phyloP scores from a whole-genome alignment of 2,797 vertebrate species.

The Melanotaenia boesemani region DNA sequence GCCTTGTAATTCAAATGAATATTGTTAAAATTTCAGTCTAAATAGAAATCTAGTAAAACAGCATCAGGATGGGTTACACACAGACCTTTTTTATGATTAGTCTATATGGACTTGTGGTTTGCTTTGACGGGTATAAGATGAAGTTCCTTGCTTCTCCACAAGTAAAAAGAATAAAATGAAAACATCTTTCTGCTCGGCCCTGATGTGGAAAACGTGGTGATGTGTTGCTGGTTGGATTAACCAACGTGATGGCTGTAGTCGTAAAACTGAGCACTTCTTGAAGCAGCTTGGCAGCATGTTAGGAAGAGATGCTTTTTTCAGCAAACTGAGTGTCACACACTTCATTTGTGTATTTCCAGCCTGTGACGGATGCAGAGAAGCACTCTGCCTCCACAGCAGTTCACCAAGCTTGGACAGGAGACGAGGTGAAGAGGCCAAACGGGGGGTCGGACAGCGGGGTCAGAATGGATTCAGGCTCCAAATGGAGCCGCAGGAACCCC shows the following conservation, averaged over 20 bases:
- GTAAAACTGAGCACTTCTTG: conserved; percentile 37
- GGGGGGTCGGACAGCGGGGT: conserved; percentile 89
- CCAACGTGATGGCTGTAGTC: conserved; percentile 26
- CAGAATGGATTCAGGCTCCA: conserved; percentile 90
- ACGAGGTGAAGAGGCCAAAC: conserved; percentile 92
- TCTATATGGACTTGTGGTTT: neutral
- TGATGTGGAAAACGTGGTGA: neutral
- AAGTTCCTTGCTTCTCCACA: neutral
- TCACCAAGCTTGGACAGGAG: conserved; percentile 87
- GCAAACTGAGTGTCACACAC: conserved; percentile 37
- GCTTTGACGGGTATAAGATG: neutral
- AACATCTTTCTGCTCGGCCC: neutral
- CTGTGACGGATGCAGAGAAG: conserved; percentile 94
- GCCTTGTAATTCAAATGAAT: neutral
- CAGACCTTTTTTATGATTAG: neutral
- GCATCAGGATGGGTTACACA: neutral
- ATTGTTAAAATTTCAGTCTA: neutral
- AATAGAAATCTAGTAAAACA: neutral
- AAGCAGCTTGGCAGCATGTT: conserved; percentile 30
- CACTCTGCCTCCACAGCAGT: conserved; percentile 86
- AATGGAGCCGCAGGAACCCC: conserved; percentile 90
- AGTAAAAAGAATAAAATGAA: neutral
- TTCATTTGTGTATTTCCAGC: conserved; percentile 54
- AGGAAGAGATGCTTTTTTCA: conserved; percentile 49
- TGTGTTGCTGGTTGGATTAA: conserved; percentile 16